Percentiles rank a stretch among this genome's conserved stretches.
Conservation (phyloP, 2,113 vertebrate genomes). For the Brachypodius melanocephalos region DNA sequence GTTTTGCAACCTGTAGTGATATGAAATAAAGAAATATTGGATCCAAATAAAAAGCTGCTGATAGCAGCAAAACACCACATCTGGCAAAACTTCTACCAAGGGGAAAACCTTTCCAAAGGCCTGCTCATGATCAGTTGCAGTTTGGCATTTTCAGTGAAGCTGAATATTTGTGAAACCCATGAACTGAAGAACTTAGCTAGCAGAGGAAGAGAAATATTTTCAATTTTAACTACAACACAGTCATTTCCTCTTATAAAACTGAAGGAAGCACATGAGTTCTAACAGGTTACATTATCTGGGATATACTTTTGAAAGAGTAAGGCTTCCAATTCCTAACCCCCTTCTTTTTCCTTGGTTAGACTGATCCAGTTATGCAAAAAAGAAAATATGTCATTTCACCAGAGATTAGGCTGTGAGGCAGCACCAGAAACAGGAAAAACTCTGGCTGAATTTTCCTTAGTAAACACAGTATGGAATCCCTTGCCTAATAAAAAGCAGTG, state of each 20-base stretch:
- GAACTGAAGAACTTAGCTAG: not conserved
- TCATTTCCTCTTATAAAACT: not conserved
- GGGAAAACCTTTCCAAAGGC: not conserved
- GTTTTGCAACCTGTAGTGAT: conserved; percentile 79
- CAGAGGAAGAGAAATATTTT: not conserved
- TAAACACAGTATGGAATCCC: not conserved
- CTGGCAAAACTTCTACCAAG: not conserved
- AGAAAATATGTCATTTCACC: not conserved
- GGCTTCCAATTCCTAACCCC: not conserved
- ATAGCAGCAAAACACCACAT: not conserved
- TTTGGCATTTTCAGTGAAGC: not conserved
- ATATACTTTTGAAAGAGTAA: not conserved
- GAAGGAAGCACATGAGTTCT: not conserved
- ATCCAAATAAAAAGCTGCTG: not conserved
- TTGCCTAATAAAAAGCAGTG: not conserved
- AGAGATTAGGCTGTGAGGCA: not conserved
- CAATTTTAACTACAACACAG: not conserved
- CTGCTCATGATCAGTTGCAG: not conserved
- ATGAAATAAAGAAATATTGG: not conserved
- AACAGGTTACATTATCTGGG: not conserved
- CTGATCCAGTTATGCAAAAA: not conserved
- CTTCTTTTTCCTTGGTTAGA: not conserved
- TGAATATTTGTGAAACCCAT: not conserved
- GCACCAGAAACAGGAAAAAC: not conserved
- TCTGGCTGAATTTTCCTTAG: not conserved